phyloP scores from a whole-genome alignment of 2,888 invertebrate genomes.

The Megaustenia siamemsis region DNA sequence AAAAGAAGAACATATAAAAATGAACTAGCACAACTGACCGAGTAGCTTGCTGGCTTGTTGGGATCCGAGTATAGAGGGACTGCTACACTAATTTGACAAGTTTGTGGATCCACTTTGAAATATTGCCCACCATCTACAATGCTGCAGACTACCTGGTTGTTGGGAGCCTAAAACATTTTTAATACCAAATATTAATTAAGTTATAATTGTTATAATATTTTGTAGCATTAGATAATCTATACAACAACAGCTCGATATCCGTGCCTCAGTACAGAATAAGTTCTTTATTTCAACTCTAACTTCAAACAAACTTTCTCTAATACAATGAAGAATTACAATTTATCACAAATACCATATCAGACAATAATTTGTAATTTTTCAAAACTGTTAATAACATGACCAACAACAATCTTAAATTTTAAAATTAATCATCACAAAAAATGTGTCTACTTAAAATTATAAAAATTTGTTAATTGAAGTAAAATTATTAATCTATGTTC shows the following conservation, averaged over 20 bases:
- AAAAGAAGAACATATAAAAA: neutral
- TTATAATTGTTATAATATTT: neutral
- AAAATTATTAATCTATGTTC: too few relatives aligned
- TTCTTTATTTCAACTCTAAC: too few relatives aligned
- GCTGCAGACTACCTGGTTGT: slow-evolving; percentile 38
- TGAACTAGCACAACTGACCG: neutral
- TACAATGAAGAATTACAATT: too few relatives aligned
- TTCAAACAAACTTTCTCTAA: too few relatives aligned
- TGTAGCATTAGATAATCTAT: neutral
- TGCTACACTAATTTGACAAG: slow-evolving; percentile 65
- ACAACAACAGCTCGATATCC: slow-evolving; percentile 63
- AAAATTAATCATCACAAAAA: too few relatives aligned
- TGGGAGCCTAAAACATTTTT: slow-evolving; percentile 32
- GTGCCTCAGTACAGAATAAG: slow-evolving; percentile 58
- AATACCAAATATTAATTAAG: neutral
- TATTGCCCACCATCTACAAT: slow-evolving; percentile 58
- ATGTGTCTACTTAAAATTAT: too few relatives aligned
- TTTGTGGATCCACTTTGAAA: slow-evolving; percentile 64
- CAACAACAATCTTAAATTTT: too few relatives aligned
- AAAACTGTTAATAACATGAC: too few relatives aligned
- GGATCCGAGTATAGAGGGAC: slow-evolving; percentile 57
- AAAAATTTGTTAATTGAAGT: too few relatives aligned
- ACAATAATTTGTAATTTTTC: too few relatives aligned
- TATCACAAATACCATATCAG: too few relatives aligned
- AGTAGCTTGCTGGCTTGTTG: neutral